phyloP scores from a whole-genome alignment of 1,140 invertebrate genomes.

The Homalodisca vitripennis region DNA sequence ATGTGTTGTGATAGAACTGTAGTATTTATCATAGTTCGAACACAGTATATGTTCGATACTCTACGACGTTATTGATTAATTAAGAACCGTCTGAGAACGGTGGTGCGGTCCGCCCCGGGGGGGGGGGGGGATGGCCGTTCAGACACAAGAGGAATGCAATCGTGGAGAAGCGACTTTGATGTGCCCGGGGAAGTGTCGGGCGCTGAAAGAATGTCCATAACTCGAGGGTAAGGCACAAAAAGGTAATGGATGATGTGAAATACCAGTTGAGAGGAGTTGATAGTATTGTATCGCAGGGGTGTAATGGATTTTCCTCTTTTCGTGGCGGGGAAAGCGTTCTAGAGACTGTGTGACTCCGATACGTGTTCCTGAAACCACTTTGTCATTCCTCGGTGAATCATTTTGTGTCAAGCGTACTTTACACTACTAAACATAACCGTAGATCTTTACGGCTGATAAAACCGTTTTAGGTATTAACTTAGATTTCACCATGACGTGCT shows the following conservation, averaged over 20 bases:
- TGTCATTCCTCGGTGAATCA: background rate
- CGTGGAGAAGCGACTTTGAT: slow-evolving; percentile 2
- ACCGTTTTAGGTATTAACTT: too few species aligned
- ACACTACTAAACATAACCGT: too few species aligned
- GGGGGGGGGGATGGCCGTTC: background rate
- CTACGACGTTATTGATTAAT: too few species aligned
- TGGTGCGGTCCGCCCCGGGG: too few species aligned
- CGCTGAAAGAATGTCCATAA: slow-evolving; percentile 12
- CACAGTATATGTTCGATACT: too few species aligned
- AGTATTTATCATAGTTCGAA: too few species aligned
- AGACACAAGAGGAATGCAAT: background rate
- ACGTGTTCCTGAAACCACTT: background rate
- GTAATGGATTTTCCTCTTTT: slow-evolving; percentile 18
- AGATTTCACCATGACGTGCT: too few species aligned
- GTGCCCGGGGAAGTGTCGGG: background rate
- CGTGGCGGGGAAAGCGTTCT: too few species aligned
- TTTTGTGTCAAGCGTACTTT: too few species aligned
- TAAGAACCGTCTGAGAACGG: too few species aligned
- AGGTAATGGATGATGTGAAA: slow-evolving; percentile 25
- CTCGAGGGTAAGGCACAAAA: slow-evolving; percentile 3
- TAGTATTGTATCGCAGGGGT: slow-evolving; percentile 18
- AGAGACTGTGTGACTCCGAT: background rate
- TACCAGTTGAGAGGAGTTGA: slow-evolving; percentile 11
- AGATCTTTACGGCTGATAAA: too few species aligned
- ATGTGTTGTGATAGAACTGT: too few species aligned